Percentiles rank a stretch among this genome's conserved stretches.
Evolutionary conservation across 2,113 vertebrate species (phyloP).

Genomic region (Romanogobio albipinnatus): DNA sequence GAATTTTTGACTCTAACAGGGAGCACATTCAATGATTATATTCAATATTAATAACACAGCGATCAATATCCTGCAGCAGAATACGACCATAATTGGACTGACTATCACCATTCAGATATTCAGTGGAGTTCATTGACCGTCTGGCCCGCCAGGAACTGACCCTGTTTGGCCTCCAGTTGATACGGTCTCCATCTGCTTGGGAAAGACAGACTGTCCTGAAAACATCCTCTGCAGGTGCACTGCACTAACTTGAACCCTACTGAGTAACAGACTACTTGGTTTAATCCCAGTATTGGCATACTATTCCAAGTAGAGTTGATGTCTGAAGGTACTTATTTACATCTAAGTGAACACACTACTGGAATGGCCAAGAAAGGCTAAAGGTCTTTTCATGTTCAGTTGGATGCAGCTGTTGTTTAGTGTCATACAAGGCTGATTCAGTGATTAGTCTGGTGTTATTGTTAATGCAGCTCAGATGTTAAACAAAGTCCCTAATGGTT

Average conservation of each 20-base stretch:
- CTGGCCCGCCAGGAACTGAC: background rate
- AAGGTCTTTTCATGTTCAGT: background rate
- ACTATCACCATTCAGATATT: background rate
- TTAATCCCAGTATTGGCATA: slow-evolving; percentile 59
- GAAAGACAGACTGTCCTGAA: slow-evolving; percentile 15
- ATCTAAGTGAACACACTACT: background rate
- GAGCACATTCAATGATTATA: background rate
- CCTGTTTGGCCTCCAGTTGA: background rate
- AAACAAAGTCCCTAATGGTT: background rate
- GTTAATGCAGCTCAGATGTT: slow-evolving; percentile 4
- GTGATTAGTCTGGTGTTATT: background rate
- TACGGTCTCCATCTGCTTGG: slow-evolving; percentile 7
- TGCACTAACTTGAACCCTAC: background rate
- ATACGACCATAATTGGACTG: background rate
- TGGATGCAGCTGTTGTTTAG: background rate
- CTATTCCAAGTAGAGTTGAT: slow-evolving; percentile 49
- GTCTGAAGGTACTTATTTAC: background rate
- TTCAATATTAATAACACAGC: background rate
- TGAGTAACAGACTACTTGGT: background rate
- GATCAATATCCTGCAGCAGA: background rate
- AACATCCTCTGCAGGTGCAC: slow-evolving; percentile 20
- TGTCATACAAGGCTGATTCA: background rate
- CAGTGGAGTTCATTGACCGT: background rate
- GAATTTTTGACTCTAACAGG: background rate
- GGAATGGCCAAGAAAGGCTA: background rate